A percentile compares a stretch with the other conserved stretches of the same genome.
Evolutionary conservation across 2,113 vertebrate genomes (phyloP).

Genomic region (Peromyscus polionotus): DNA sequence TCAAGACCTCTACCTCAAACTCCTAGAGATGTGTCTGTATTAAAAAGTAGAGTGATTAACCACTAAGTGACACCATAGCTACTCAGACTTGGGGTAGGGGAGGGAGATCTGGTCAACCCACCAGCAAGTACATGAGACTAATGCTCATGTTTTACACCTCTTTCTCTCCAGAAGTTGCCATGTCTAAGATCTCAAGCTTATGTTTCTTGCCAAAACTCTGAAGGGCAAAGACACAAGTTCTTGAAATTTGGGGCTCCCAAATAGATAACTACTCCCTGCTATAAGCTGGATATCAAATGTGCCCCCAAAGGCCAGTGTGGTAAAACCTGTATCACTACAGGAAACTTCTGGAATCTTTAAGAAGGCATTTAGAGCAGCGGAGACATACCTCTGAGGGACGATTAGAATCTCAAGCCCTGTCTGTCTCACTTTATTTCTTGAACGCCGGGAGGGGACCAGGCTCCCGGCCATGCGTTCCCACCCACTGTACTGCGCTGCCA

Average conservation of each 20-base stretch:
- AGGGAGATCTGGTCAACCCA: not conserved
- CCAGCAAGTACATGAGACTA: not conserved
- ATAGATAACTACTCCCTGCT: not conserved
- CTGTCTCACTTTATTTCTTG: not conserved
- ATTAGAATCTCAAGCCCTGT: not conserved
- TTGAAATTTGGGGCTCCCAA: not conserved
- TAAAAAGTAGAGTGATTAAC: not conserved
- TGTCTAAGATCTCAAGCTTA: not conserved
- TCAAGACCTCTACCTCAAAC: not conserved
- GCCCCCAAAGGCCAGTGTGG: not conserved
- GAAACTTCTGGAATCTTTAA: not conserved
- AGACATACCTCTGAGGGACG: not conserved
- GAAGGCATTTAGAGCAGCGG: not conserved
- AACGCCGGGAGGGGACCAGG: not conserved
- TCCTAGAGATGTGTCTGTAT: not conserved
- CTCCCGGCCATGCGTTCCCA: no score
- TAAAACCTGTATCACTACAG: not conserved
- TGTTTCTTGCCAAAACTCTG: not conserved
- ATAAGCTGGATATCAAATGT: not conserved
- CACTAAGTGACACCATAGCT: not conserved
- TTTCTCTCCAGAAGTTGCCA: not conserved
- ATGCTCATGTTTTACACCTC: not conserved
- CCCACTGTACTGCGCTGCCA: fast-evolving
- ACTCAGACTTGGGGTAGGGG: not conserved
- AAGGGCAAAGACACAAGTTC: not conserved